Percentiles rank a stretch among this genome's conserved stretches.
Evolutionary conservation across 2,888 invertebrate species (phyloP).

Genomic region (Machimus rusticus): DNA sequence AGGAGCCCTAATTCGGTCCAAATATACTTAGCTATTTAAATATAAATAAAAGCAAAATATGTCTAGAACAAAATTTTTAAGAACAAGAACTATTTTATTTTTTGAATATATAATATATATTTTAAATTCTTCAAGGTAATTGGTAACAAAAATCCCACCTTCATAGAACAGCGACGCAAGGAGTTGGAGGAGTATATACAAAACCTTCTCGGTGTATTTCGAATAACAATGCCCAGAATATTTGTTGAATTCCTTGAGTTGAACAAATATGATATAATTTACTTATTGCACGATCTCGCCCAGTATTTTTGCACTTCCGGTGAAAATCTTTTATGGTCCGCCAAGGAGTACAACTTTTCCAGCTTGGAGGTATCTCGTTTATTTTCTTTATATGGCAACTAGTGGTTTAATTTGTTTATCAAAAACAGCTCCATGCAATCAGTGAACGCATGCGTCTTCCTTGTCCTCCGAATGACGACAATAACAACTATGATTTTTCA

Average conservation of each 20-base stretch:
- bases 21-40: too few species aligned
- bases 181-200: slow-evolving; percentile 84
- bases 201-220: slow-evolving; percentile 77
- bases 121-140: slow-evolving; percentile 65
- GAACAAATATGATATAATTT: slow-evolving; percentile 88
- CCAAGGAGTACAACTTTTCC: slow-evolving; percentile 72
- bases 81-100: too few species aligned
- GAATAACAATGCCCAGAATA: slow-evolving; percentile 79
- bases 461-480: slow-evolving; percentile 80
- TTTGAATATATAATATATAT: neutral
- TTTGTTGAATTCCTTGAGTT: slow-evolving; percentile 88
- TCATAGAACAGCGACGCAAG: slow-evolving; percentile 82
- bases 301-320: slow-evolving; percentile 79
- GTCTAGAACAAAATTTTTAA: neutral
- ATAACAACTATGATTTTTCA: slow-evolving; percentile 86
- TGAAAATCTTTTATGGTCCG: slow-evolving; percentile 69
- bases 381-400: neutral
- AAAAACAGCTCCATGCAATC: slow-evolving; percentile 77
- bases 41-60: too few species aligned
- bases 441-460: slow-evolving; percentile 87
- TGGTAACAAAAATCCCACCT: slow-evolving; percentile 86
- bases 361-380: slow-evolving; percentile 74
- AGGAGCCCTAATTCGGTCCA: too few species aligned
- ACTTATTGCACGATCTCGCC: slow-evolving; percentile 83
- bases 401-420: neutral